Evolutionary conservation across 2,797 vertebrate genomes (phyloP), one percentile per base, ranked within the genome.

Genomic region (Hydrophis major): DNA sequence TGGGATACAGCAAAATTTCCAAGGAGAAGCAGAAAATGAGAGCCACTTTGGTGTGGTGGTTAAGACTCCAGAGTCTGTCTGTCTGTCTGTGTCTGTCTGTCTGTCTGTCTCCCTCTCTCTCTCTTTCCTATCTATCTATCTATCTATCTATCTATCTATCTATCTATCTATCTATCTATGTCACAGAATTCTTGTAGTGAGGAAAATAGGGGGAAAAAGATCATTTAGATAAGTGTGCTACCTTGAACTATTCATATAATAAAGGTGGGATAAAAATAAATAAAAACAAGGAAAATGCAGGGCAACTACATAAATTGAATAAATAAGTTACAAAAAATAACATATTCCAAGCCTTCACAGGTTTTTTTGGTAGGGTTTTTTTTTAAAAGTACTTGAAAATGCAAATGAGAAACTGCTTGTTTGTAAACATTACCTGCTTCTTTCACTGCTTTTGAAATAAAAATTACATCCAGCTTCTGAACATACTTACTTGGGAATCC

Each of bases 361-460:
- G 0, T 11, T 11, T 12, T 63, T 63, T 59, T 6, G 8, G 59
- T 28, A 4, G 10, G 50, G 3, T 63, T 12, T 66, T n/a, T 91
- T 91, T 91, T 91, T 59, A 89, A 37, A 92, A 88, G 69, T 78
- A 63, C 88, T 61, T 42, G 12, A 83, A 92, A n/a, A 83, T 56
- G 20, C 20, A 13, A 42, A 50, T 22, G n/a, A 53, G 90, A 61
- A 50, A 20, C 11, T 91, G 74, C 22, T 42, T 56, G 42, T 87
- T n/a, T 50, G 4, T 53, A 57, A 87, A 87, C 16, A 3, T 22
- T 27, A 27, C 83, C 25, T 59, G 3, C 27, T 11, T 74, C 42
- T 91, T 3, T 14, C 13, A 56, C 7, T 37, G 60, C 12, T n/a
- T 6, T 20, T 61, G 86, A 86, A 47, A 32, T 6, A 27, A 25